Base-by-base conservation (phyloP, 2,888 invertebrate genomes). In the Eucera pruinosa region DNA sequence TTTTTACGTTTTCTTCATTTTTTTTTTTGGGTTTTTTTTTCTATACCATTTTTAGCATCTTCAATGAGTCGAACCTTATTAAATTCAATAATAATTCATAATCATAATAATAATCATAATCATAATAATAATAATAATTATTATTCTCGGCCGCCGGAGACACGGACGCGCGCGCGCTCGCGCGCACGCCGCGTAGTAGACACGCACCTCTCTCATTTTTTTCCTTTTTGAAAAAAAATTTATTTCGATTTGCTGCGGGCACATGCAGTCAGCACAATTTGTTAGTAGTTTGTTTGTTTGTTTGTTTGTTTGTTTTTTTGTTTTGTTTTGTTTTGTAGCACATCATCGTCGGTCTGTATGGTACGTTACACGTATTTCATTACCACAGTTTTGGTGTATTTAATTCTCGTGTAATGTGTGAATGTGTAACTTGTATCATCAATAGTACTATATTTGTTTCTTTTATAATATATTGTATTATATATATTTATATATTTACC, bases 381-480 rank as follows among this genome's bases (percentile, higher is more conserved):
- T 81, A 79, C 84, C 81, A 82, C 84, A 77, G 69, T 70, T n/a
- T 82, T 81, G 61, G 77, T 79, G 81, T 81, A 74, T n/a, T n/a
- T n/a, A n/a, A n/a, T n/a, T n/a, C 80, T 67, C 61, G 68, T 80
- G 72, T 76, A n/a, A 60, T 79, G 73, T 78, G 77, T 82, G 69
- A 73, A 72, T 86, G 83, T 83, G 67, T 62, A 72, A 80, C 78
- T 81, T 80, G 71, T 85, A 82, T 89, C 78, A 81, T 88, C 87
- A 83, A 88, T 89, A 89, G 88, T 88, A 86, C 84, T 89, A 88
- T 88, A 86, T 83, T 87, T n/a, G n/a, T n/a, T n/a, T n/a, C n/a
- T n/a, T 84, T 83, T 87, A 82, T 85, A 87, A 83, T 85, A 87
- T 87, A 83, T 77, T 80, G 83, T 87, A 84, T 83, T 82, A 80